Percentiles rank a stretch among this genome's conserved stretches.
These are phyloP conservation scores for Frankliniella intonsa DNA, from an alignment of 2,888 invertebrate species.

Conservation along the genomic window DNA sequence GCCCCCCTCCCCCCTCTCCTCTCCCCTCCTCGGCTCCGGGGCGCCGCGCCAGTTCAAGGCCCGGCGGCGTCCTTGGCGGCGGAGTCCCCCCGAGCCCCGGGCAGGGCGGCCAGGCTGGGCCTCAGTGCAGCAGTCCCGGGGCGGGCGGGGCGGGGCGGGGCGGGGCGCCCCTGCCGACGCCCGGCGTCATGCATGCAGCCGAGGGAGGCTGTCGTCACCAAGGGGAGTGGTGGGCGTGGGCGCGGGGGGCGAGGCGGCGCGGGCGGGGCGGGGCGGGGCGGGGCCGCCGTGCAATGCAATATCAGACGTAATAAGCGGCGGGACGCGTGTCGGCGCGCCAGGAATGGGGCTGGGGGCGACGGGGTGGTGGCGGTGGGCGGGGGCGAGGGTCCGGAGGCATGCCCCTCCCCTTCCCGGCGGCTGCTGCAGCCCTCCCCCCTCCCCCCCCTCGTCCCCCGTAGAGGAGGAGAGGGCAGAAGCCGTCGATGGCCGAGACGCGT, in stretches of 20 bases:
- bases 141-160: too few relatives aligned
- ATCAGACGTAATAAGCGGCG: conserved; percentile 13
- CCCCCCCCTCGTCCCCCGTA: not conserved
- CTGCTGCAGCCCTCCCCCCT: not conserved
- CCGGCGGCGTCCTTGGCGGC: too few relatives aligned
- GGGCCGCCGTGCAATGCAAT: conserved; percentile 11
- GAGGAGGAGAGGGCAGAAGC: too few relatives aligned
- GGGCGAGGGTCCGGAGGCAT: not conserved
- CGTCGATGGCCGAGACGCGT: too few relatives aligned
- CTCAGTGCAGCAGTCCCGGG: too few relatives aligned
- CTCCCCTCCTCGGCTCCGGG: too few relatives aligned
- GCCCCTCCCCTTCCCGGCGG: not conserved
- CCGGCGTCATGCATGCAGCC: not conserved
- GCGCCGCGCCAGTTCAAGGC: too few relatives aligned
- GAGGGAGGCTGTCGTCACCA: not conserved
- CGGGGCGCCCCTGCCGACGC: too few relatives aligned
- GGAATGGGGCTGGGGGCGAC: not conserved
- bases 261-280: not conserved
- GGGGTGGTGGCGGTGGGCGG: not conserved
- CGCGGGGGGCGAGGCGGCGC: not conserved
- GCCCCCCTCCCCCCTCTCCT: too few relatives aligned
- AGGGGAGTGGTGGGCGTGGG: not conserved
- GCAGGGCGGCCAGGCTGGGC: too few relatives aligned
- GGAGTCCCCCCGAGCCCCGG: too few relatives aligned
- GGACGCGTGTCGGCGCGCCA: conserved; percentile 20